Percentiles rank a stretch among this genome's conserved stretches.
phyloP scores from a whole-genome alignment of 2,113 vertebrate species.

The Oophaga pumilio region DNA sequence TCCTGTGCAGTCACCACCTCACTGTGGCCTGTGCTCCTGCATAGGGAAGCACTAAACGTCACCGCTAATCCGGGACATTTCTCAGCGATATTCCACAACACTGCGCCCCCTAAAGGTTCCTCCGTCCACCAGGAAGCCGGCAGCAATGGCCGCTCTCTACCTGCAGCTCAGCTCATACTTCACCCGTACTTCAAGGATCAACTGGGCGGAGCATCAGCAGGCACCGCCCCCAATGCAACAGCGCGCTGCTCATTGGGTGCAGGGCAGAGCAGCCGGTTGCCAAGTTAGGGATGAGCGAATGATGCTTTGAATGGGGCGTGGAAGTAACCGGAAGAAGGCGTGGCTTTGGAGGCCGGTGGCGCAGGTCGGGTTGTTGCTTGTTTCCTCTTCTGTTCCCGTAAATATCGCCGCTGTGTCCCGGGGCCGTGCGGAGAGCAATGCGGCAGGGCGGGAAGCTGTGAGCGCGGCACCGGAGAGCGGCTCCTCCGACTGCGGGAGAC shows the following conservation, averaged over 20 bases:
- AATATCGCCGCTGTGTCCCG: not conserved
- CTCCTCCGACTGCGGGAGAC: not conserved
- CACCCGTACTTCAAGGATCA: slow-evolving; percentile 15
- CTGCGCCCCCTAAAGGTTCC: too few species aligned
- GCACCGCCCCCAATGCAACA: not conserved
- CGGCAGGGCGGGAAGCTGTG: not conserved
- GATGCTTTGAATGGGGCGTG: slow-evolving; percentile 4
- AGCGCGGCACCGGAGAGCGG: not conserved
- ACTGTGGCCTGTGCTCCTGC: too few species aligned
- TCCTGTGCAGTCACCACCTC: too few species aligned
- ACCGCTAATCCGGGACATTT: too few species aligned
- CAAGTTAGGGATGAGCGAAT: slow-evolving; percentile 8
- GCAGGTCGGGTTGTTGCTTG: slow-evolving; percentile 24
- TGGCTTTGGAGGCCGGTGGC: slow-evolving; percentile 34
- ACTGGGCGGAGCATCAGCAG: not conserved
- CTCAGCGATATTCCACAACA: too few species aligned
- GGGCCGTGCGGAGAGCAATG: slow-evolving; percentile 11
- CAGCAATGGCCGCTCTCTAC: slow-evolving; percentile 12
- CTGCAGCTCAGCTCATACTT: not conserved
- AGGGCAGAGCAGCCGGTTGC: not conserved
- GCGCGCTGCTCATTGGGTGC: not conserved
- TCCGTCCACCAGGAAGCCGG: too few species aligned
- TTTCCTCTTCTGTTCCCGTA: slow-evolving; percentile 24
- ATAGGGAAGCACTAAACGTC: too few species aligned
- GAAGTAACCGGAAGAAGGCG: slow-evolving; percentile 44